phyloP scores from a whole-genome alignment of 2,888 invertebrate genomes.

The Deilephila elpenor region DNA sequence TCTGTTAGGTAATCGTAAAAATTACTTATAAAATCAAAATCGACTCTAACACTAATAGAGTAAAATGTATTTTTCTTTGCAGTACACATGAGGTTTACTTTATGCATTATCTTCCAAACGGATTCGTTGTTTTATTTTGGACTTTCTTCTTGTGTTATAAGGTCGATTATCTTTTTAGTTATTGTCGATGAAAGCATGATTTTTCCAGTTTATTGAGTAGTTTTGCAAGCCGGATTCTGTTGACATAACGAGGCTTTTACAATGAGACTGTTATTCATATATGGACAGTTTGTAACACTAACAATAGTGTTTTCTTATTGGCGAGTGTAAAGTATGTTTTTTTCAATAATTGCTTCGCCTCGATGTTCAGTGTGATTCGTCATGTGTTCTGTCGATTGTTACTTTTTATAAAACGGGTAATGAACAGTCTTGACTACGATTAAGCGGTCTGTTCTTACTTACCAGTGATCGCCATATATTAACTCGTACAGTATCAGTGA shows the following conservation, averaged over 20 bases:
- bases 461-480: no score
- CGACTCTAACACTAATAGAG: background rate
- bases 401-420: no score
- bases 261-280: constrained; percentile 29
- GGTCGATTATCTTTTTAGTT: background rate
- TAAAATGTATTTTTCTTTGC: constrained; percentile 1
- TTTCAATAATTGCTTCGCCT: background rate
- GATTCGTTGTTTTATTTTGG: background rate
- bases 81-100: background rate
- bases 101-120: background rate
- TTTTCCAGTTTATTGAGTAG: constrained; percentile 34
- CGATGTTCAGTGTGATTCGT: background rate
- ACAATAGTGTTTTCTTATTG: background rate
- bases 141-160: background rate
- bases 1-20: constrained; percentile 38
- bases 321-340: background rate
- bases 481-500: no score
- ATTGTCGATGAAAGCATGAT: background rate
- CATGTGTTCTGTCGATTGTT: no score
- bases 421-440: no score
- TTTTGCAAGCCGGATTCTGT: constrained; percentile 32
- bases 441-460: no score
- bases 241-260: constrained; percentile 36
- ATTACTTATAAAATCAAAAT: background rate
- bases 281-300: background rate